Percentiles rank a stretch among this genome's conserved stretches.
Evolutionary conservation across 2,113 vertebrate species (phyloP).

Genomic region (Eidolon helvum): DNA sequence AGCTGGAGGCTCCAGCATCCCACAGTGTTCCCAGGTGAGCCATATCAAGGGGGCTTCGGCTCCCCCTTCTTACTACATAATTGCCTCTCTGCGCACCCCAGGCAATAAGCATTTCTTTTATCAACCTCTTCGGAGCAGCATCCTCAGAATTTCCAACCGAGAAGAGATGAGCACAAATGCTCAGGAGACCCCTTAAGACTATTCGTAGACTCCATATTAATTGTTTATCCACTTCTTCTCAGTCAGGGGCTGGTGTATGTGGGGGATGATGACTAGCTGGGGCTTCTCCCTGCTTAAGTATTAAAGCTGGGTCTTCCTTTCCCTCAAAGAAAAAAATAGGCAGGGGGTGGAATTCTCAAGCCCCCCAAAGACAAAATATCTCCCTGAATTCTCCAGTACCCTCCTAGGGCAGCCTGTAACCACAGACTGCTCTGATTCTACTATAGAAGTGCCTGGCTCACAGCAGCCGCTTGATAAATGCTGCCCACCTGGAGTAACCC

Average conservation of each 20-base stretch:
- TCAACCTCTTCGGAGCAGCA: background rate
- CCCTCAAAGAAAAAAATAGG: background rate
- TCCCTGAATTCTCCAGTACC: background rate
- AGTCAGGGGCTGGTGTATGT: background rate
- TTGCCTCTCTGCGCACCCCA: background rate
- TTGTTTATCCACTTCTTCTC: background rate
- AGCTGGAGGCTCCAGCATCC: background rate
- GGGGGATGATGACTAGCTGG: background rate
- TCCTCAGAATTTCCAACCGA: background rate
- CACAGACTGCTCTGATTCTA: background rate
- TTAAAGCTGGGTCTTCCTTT: background rate
- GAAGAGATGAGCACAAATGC: background rate
- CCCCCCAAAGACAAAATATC: background rate
- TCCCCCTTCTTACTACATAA: background rate
- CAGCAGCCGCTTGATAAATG: background rate
- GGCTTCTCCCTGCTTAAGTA: background rate
- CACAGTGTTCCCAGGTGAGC: background rate
- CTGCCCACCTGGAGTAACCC: background rate
- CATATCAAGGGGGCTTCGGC: fast-evolving
- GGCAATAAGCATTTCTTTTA: background rate
- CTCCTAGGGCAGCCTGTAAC: background rate
- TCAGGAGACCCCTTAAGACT: background rate
- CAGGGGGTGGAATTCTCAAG: background rate
- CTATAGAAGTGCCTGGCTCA: background rate
- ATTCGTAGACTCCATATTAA: background rate